phyloP scores from a whole-genome alignment of 2,888 invertebrate species.

The Melikaiella ostensackeni region DNA sequence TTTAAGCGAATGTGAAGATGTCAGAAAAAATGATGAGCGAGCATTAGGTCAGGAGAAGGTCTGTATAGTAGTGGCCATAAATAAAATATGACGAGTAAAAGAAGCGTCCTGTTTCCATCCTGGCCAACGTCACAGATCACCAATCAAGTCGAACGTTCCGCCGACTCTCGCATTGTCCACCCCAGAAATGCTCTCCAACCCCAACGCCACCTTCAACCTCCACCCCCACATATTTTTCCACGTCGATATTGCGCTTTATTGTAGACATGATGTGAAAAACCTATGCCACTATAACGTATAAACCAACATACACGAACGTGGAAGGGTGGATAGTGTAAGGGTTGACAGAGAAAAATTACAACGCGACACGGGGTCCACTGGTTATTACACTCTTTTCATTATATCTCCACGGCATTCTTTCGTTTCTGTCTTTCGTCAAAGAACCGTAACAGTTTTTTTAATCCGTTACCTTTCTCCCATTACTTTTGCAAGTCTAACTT shows the following conservation, averaged over 20 bases:
- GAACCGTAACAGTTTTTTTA: neutral
- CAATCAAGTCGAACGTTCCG: slow-evolving; percentile 25
- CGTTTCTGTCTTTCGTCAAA: slow-evolving; percentile 33
- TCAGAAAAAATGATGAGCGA: neutral
- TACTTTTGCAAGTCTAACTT: neutral
- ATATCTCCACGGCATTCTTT: slow-evolving; percentile 37
- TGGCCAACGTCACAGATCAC: slow-evolving; percentile 9
- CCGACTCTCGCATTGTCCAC: slow-evolving; percentile 25
- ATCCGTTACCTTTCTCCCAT: slow-evolving; percentile 11
- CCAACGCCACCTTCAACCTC: slow-evolving; percentile 11
- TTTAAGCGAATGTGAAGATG: no score
- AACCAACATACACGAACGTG: slow-evolving; percentile 10
- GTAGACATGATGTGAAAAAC: slow-evolving; percentile 47
- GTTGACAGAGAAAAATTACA: slow-evolving; percentile 57
- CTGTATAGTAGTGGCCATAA: neutral
- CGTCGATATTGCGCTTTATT: slow-evolving; percentile 56
- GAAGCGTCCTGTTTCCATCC: slow-evolving; percentile 8
- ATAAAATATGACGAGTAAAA: slow-evolving; percentile 11
- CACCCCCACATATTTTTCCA: slow-evolving; percentile 34
- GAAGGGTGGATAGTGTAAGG: slow-evolving; percentile 34
- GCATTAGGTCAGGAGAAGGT: neutral
- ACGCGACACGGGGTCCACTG: slow-evolving; percentile 46
- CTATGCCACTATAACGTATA: slow-evolving; percentile 33
- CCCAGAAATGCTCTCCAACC: slow-evolving; percentile 15
- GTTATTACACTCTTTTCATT: slow-evolving; percentile 56